phyloP scores from a whole-genome alignment of 2,888 invertebrate genomes.

The Heliconius erato region DNA sequence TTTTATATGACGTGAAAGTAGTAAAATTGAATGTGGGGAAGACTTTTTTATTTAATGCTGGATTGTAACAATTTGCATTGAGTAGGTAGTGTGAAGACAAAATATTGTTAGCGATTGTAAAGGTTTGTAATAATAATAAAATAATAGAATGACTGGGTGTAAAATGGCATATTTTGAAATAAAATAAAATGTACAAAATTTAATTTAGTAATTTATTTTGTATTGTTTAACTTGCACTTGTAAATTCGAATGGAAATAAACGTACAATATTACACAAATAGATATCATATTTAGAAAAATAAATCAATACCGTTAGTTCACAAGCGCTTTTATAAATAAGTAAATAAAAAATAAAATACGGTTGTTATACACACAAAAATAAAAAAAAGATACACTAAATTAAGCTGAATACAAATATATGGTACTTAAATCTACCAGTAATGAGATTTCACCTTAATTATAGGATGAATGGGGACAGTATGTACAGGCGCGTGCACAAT shows the following conservation, averaged over 20 bases:
- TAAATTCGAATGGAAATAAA: neutral
- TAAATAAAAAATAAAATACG: neutral
- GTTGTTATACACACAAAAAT: neutral
- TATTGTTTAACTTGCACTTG: neutral
- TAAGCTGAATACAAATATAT: neutral
- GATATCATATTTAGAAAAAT: neutral
- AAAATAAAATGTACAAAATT: neutral
- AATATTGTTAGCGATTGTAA: no score
- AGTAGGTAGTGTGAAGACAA: no score
- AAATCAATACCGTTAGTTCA: neutral
- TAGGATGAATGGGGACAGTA: conserved; percentile 54
- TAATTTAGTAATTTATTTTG: neutral
- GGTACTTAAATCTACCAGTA: conserved; percentile 46
- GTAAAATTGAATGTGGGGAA: neutral
- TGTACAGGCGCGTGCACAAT: conserved; percentile 46
- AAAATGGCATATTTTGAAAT: neutral
- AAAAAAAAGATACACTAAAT: neutral
- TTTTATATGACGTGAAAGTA: neutral
- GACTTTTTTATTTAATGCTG: neutral
- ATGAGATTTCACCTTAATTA: conserved; percentile 62
- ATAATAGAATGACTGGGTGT: no score
- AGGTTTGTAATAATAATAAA: no score
- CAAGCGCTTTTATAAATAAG: neutral
- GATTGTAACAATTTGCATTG: no score
- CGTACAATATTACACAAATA: neutral